Percentiles rank a stretch among this genome's conserved stretches.
These are phyloP conservation scores for Bufotes viridis DNA, from an alignment of 2,797 vertebrate species.

Conservation along the genomic window DNA sequence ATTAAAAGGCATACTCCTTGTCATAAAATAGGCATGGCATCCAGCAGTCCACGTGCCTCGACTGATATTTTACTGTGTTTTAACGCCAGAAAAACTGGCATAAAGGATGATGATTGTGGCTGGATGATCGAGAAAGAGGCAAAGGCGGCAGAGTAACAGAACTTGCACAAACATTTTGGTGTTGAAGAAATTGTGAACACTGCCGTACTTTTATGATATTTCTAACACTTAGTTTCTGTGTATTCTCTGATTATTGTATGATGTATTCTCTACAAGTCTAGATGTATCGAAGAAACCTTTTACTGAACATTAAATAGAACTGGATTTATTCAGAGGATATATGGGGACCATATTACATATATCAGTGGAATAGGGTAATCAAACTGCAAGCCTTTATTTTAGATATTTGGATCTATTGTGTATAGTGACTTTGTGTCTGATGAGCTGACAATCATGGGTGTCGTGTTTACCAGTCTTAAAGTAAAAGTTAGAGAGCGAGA, in stretches of 20 bases:
- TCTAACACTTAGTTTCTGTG: background rate
- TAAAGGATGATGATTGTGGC: too few species aligned
- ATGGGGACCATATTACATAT: conserved; percentile 1
- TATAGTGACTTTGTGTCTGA: background rate
- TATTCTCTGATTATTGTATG: background rate
- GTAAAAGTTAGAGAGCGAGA: background rate
- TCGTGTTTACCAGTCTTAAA: background rate
- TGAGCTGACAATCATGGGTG: background rate
- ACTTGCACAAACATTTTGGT: too few species aligned
- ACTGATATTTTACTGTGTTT: too few species aligned
- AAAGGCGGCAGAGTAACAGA: too few species aligned
- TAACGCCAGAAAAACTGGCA: too few species aligned
- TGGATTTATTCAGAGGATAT: background rate
- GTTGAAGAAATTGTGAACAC: too few species aligned
- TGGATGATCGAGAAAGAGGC: too few species aligned
- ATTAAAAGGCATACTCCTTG: too few species aligned
- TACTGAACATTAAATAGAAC: background rate
- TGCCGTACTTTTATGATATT: too few species aligned
- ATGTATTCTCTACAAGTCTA: background rate
- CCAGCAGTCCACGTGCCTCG: too few species aligned
- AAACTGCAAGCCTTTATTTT: background rate
- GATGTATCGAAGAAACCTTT: background rate
- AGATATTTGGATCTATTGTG: background rate
- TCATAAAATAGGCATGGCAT: too few species aligned
- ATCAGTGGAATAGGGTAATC: background rate